phyloP scores from a whole-genome alignment of 2,888 invertebrate genomes.

The Amphipyra tragopoginis region DNA sequence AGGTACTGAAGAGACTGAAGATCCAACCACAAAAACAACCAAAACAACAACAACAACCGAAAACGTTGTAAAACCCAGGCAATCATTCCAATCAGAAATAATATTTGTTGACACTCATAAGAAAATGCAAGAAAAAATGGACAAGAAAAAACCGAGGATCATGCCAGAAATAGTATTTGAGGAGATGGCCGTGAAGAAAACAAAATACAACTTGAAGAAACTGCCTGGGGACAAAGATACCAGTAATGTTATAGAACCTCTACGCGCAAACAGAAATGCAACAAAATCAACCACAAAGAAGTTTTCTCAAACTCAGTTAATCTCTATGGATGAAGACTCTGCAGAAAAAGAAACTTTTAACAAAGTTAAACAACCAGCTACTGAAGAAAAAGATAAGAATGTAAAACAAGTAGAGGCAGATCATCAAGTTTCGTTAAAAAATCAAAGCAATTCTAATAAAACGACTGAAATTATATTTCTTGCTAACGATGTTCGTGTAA shows the following conservation, averaged over 20 bases:
- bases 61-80: constrained; percentile 5
- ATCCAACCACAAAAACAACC: not conserved
- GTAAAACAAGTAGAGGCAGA: not conserved
- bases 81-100: constrained; percentile 29
- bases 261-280: not conserved
- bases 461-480: not conserved
- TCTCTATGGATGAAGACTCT: not conserved
- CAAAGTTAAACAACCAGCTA: constrained; percentile 58
- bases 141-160: constrained; percentile 15
- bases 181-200: constrained; percentile 13
- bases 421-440: constrained; percentile 15
- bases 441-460: not conserved
- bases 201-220: constrained; percentile 35
- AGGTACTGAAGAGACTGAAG: constrained; percentile 12
- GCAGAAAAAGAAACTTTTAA: constrained; percentile 55
- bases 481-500: not conserved
- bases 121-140: constrained; percentile 14
- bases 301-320: not conserved
- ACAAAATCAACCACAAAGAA: not conserved
- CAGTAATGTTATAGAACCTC: not conserved
- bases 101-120: constrained; percentile 51
- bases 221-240: not conserved
- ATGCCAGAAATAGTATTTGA: constrained; percentile 17
- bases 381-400: constrained; percentile 12
- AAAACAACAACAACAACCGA: not conserved